These are phyloP conservation scores for Lottia gigantea DNA, from an alignment of 2,888 invertebrate species.

Conservation along the genomic window DNA sequence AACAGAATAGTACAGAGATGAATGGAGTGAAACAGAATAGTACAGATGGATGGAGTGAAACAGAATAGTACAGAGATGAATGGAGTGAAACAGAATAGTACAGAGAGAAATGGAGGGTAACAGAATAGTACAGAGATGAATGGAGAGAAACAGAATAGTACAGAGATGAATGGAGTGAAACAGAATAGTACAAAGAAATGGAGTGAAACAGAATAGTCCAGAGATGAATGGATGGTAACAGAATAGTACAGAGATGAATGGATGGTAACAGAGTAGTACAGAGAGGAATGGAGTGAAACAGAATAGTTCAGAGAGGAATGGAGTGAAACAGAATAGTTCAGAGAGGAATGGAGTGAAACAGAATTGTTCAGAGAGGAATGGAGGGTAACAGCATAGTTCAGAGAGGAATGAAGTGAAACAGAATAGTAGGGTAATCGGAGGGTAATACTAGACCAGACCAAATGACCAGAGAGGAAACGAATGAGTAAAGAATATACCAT, in stretches of 20 bases:
- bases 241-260: neutral
- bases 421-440: no score
- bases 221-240: neutral
- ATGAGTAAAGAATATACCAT: no score
- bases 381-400: neutral
- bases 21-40: no score
- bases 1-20: no score
- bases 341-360: neutral
- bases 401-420: no score
- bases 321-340: neutral
- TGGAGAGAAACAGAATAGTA: neutral
- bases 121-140: neutral
- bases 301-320: neutral
- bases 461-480: no score
- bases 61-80: no score
- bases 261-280: neutral
- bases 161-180: neutral
- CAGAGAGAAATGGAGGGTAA: neutral
- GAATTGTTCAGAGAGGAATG: neutral
- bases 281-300: neutral
- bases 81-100: no score
- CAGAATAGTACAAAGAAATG: neutral
- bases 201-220: neutral
- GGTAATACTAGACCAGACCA: no score
- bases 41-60: no score